Evolutionary conservation across 2,888 invertebrate genomes (phyloP).

Genomic region (Leucoptera coffeella): DNA sequence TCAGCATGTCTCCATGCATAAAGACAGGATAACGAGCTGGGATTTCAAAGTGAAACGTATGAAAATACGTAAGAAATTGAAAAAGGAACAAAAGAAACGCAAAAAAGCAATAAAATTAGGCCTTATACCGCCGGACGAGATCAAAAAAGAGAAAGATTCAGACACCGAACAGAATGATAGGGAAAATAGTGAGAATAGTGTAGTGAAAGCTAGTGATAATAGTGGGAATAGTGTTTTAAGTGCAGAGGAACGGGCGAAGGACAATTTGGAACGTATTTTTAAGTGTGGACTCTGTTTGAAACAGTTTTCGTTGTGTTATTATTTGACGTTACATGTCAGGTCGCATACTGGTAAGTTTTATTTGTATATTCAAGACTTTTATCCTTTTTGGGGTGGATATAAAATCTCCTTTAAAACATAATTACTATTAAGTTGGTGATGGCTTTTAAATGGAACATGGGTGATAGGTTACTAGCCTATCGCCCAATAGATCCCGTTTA

Average conservation of each 20-base stretch:
- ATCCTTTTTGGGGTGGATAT: too few species aligned
- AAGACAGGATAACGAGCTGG: slow-evolving; percentile 33
- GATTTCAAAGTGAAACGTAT: slow-evolving; percentile 23
- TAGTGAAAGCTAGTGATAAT: background rate
- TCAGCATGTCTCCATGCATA: slow-evolving; percentile 26
- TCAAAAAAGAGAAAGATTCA: slow-evolving; percentile 11
- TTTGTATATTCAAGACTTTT: too few species aligned
- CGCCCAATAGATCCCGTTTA: too few species aligned
- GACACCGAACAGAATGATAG: background rate
- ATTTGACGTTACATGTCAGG: slow-evolving; percentile 33
- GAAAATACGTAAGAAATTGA: slow-evolving; percentile 21
- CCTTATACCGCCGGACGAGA: slow-evolving; percentile 9
- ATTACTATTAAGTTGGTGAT: too few species aligned
- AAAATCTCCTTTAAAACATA: too few species aligned
- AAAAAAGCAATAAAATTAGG: too few species aligned
- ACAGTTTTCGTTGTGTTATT: slow-evolving; percentile 34
- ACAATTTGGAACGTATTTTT: slow-evolving; percentile 27
- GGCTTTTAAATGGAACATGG: too few species aligned
- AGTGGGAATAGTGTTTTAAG: background rate
- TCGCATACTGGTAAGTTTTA: slow-evolving; percentile 33
- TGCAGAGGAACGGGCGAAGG: slow-evolving; percentile 2
- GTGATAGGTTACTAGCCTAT: too few species aligned
- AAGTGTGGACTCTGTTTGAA: slow-evolving; percentile 40
- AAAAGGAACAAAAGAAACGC: slow-evolving; percentile 20
- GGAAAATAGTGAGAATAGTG: background rate